A percentile compares a stretch with the other conserved stretches of the same genome.
Conservation (phyloP, 2,797 vertebrate genomes). For the Macropodus opercularis region DNA sequence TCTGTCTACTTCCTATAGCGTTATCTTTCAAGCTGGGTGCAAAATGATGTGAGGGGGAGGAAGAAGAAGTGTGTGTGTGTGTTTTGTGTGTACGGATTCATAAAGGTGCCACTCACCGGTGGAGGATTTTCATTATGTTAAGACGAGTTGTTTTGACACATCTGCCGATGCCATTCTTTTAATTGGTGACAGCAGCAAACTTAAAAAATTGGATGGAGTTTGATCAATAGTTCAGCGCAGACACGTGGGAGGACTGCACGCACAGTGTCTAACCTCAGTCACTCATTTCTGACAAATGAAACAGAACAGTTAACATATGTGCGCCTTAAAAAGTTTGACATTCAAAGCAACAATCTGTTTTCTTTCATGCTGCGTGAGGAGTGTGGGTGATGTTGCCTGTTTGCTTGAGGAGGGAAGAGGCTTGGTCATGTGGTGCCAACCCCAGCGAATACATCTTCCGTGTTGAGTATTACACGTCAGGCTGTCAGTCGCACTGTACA, state of each 20-base stretch:
- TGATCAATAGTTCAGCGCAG: slow-evolving; percentile 46
- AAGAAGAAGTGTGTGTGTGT: slow-evolving; percentile 40
- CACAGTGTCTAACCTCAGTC: slow-evolving; percentile 38
- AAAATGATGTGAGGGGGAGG: slow-evolving; percentile 63
- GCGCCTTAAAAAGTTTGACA: slow-evolving; percentile 33
- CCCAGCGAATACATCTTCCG: slow-evolving; percentile 50
- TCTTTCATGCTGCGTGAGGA: slow-evolving; percentile 2
- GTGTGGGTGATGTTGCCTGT: slow-evolving; percentile 34
- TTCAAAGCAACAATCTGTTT: slow-evolving; percentile 31
- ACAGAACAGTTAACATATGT: slow-evolving; percentile 17
- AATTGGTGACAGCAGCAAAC: slow-evolving; percentile 60
- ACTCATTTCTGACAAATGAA: slow-evolving; percentile 53
- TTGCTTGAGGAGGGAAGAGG: slow-evolving; percentile 46
- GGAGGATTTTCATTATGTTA: slow-evolving; percentile 52
- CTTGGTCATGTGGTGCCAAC: slow-evolving; percentile 35
- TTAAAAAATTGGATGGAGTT: slow-evolving; percentile 35
- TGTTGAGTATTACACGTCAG: not conserved
- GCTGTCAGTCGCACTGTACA: slow-evolving; percentile 11
- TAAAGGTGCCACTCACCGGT: slow-evolving; percentile 2
- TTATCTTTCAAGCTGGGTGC: slow-evolving; percentile 29
- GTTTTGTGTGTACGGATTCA: too few species aligned
- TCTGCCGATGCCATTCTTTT: slow-evolving; percentile 48
- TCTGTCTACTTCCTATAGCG: slow-evolving; percentile 12
- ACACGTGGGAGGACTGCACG: slow-evolving; percentile 56
- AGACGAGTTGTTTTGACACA: slow-evolving; percentile 61